phyloP scores from a whole-genome alignment of 2,113 vertebrate species.

The Otolemur garnettii region DNA sequence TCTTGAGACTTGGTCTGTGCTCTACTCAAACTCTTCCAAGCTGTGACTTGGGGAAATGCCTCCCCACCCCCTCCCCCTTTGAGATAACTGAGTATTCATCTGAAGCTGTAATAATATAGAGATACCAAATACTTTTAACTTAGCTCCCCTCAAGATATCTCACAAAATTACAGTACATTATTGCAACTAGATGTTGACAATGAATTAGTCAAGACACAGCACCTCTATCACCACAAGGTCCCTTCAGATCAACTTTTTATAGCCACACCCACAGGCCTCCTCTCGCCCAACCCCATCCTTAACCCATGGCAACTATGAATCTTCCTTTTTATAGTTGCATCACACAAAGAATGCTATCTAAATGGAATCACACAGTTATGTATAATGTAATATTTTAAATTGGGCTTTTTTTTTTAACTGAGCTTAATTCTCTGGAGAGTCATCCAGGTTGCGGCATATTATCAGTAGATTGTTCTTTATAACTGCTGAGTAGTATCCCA shows the following conservation, averaged over 20 bases:
- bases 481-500: neutral
- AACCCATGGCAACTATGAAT: neutral
- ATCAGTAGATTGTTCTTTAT: neutral
- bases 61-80: neutral
- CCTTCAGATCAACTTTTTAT: neutral
- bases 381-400: neutral
- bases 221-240: neutral
- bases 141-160: neutral
- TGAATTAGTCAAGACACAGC: neutral
- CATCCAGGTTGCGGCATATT: neutral
- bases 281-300: neutral
- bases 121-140: neutral
- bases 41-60: neutral
- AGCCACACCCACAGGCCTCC: neutral
- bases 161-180: neutral
- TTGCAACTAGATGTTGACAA: neutral
- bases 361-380: neutral
- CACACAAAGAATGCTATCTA: neutral
- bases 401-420: neutral
- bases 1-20: neutral
- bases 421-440: neutral
- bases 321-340: neutral
- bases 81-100: neutral
- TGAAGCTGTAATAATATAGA: neutral
- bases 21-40: neutral